Percentiles rank a stretch among this genome's conserved stretches.
These are phyloP conservation scores for Girardinichthys multiradiatus DNA, from an alignment of 2,113 vertebrate species.

Conservation along the genomic window DNA sequence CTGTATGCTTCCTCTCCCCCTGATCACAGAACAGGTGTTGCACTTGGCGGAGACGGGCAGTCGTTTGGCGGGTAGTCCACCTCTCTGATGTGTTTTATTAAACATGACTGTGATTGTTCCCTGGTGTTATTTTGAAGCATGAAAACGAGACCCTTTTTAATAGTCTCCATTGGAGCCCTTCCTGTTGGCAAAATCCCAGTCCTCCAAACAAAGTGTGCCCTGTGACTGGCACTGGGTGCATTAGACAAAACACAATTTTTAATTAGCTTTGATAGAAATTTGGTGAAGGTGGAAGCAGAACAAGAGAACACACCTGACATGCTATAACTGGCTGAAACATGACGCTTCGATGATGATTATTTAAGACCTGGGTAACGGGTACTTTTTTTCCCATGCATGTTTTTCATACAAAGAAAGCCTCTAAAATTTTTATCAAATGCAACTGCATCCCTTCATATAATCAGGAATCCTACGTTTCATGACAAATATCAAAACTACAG, in stretches of 20 bases:
- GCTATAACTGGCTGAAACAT: slow-evolving; percentile 39
- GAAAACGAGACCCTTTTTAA: slow-evolving; percentile 74
- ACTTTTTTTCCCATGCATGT: background rate
- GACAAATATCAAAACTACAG: too few species aligned
- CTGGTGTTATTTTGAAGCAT: slow-evolving; percentile 68
- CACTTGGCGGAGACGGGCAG: slow-evolving; percentile 49
- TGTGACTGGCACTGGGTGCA: slow-evolving; percentile 59
- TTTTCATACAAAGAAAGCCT: background rate
- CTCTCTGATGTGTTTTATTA: slow-evolving; percentile 74
- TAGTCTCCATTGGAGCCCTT: slow-evolving; percentile 66
- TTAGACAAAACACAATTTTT: slow-evolving; percentile 66
- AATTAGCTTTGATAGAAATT: slow-evolving; percentile 73
- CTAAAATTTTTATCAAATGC: background rate
- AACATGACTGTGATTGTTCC: slow-evolving; percentile 75
- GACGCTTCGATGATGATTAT: background rate
- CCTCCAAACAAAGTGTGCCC: slow-evolving; percentile 68
- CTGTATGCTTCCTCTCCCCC: slow-evolving; percentile 29
- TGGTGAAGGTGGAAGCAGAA: slow-evolving; percentile 8
- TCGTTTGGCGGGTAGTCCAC: slow-evolving; percentile 59
- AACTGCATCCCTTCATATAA: background rate
- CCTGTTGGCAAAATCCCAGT: slow-evolving; percentile 69
- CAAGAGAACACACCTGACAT: slow-evolving; percentile 20
- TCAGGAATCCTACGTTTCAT: too few species aligned
- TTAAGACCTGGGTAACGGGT: background rate
- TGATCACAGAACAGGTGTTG: slow-evolving; percentile 55